Evolutionary conservation across 2,888 invertebrate species (phyloP).

Genomic region (Drosophila anomalata): DNA sequence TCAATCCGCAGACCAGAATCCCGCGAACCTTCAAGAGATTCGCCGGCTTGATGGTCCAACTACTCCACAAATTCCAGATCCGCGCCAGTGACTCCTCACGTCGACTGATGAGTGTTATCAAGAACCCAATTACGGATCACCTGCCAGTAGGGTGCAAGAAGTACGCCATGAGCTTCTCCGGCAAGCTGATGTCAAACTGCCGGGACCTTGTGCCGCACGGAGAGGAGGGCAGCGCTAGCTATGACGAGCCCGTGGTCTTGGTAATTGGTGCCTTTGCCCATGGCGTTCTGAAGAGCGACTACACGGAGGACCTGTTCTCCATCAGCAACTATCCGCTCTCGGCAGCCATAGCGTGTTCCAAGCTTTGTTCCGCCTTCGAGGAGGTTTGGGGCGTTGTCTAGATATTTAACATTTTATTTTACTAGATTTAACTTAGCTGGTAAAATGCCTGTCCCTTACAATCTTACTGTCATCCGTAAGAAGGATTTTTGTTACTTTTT

Average conservation of each 20-base stretch:
- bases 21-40: slow-evolving; percentile 98
- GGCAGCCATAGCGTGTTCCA: slow-evolving; percentile 97
- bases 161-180: slow-evolving; percentile 94
- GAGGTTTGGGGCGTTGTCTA: slow-evolving; percentile 93
- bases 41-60: slow-evolving; percentile 98
- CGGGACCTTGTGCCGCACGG: slow-evolving; percentile 89
- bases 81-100: slow-evolving; percentile 94
- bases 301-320: slow-evolving; percentile 94
- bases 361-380: slow-evolving; percentile 97
- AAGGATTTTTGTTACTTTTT: too few relatives aligned
- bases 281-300: slow-evolving; percentile 94
- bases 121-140: slow-evolving; percentile 97
- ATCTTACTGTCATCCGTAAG: too few relatives aligned
- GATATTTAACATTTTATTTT: slow-evolving; percentile 2
- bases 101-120: slow-evolving; percentile 97
- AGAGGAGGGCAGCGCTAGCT: slow-evolving; percentile 83
- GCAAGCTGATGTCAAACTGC: slow-evolving; percentile 88
- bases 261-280: slow-evolving; percentile 99
- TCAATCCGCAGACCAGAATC: slow-evolving; percentile 98
- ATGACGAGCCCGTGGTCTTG: slow-evolving; percentile 93
- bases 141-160: slow-evolving; percentile 97
- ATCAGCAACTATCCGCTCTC: slow-evolving; percentile 98
- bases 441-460: neutral
- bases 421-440: slow-evolving; percentile 2
- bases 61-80: slow-evolving; percentile 96